phyloP scores from a whole-genome alignment of 2,888 invertebrate species.

The Dynastes tityus region DNA sequence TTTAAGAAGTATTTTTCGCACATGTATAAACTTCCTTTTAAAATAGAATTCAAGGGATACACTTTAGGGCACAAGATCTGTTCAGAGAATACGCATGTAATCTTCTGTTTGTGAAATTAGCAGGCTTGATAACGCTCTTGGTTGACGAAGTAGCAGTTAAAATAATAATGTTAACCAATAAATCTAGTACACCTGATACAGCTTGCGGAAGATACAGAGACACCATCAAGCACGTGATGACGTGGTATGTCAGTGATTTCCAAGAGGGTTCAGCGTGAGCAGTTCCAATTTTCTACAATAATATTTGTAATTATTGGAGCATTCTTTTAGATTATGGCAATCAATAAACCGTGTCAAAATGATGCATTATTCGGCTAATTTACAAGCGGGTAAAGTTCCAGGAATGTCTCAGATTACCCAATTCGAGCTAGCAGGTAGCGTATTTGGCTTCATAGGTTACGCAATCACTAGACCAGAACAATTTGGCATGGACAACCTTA shows the following conservation, averaged over 20 bases:
- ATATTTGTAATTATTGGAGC: background rate
- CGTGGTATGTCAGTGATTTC: conserved; percentile 85
- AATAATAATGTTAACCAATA: conserved; percentile 81
- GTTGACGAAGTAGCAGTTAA: conserved; percentile 82
- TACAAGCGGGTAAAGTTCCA: conserved; percentile 66
- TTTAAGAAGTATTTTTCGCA: conserved; percentile 30
- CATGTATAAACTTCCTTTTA: background rate
- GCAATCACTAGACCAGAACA: conserved; percentile 76
- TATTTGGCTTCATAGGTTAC: conserved; percentile 90
- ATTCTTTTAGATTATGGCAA: conserved; percentile 75
- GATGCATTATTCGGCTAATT: conserved; percentile 78
- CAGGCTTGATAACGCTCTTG: conserved; percentile 84
- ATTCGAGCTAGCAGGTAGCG: conserved; percentile 87
- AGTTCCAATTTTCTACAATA: background rate
- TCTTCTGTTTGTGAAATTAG: conserved; percentile 81
- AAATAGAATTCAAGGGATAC: background rate
- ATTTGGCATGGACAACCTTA: conserved; percentile 77
- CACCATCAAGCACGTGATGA: conserved; percentile 82
- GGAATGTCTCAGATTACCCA: conserved; percentile 80
- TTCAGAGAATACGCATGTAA: conserved; percentile 81
- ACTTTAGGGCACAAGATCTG: conserved; percentile 80
- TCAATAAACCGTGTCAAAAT: conserved; percentile 79
- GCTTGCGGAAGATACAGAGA: conserved; percentile 86
- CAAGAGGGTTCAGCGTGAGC: conserved; percentile 71
- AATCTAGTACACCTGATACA: conserved; percentile 77